phyloP scores from a whole-genome alignment of 2,797 vertebrate species.

The Eulemur albifrons region DNA sequence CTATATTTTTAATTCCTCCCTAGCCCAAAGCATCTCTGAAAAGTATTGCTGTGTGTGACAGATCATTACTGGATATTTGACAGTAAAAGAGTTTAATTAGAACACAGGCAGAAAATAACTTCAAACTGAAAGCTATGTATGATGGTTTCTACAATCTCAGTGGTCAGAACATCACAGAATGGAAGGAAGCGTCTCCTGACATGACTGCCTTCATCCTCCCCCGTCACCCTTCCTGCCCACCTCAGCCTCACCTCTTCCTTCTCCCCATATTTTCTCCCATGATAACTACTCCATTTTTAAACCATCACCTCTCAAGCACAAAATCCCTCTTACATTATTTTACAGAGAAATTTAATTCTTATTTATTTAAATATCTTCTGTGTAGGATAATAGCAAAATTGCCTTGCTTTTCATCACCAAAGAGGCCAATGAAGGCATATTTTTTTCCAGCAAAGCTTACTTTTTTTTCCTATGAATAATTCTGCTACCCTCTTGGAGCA shows the following conservation, averaged over 20 bases:
- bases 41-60: not conserved
- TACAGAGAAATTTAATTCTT: not conserved
- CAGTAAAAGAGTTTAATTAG: not conserved
- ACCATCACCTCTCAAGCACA: not conserved
- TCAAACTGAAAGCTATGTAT: not conserved
- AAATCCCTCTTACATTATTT: not conserved
- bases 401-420: not conserved
- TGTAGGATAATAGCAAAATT: not conserved
- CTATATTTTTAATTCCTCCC: not conserved
- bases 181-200: not conserved
- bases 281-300: not conserved
- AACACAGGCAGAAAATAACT: not conserved
- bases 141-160: not conserved
- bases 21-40: not conserved
- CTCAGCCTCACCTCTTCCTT: too few species aligned
- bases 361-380: not conserved
- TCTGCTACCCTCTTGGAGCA: not conserved
- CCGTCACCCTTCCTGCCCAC: rapidly evolving
- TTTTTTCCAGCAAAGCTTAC: not conserved
- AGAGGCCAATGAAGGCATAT: not conserved
- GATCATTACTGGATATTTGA: not conserved
- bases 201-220: too few species aligned
- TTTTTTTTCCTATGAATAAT: not conserved
- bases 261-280: not conserved
- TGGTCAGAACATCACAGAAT: too few species aligned